These are phyloP conservation scores for Poicephalus meyeri DNA, from an alignment of 2,113 vertebrate genomes.

Conservation along the genomic window DNA sequence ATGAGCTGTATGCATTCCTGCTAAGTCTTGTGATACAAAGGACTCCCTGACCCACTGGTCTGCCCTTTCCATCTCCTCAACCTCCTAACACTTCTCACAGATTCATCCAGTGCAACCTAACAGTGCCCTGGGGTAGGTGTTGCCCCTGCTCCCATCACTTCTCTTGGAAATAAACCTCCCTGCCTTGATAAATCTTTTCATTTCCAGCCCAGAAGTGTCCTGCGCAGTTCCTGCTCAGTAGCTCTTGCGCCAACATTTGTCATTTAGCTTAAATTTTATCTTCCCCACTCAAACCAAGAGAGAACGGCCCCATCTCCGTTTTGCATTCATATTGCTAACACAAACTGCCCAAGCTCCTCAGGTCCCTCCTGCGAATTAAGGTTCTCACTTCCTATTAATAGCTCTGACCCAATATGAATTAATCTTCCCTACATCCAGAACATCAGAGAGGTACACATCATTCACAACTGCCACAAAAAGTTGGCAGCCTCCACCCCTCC, in stretches of 20 bases:
- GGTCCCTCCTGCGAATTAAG: neutral
- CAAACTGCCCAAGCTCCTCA: neutral
- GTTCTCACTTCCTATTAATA: rapidly evolving
- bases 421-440: neutral
- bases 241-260: neutral
- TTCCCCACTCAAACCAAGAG: neutral
- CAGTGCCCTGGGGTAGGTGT: neutral
- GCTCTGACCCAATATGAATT: neutral
- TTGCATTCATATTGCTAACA: neutral
- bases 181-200: neutral
- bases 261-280: neutral
- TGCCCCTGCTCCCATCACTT: neutral
- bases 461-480: neutral
- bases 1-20: rapidly evolving
- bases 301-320: neutral
- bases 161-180: neutral
- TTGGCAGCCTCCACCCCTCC: neutral
- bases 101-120: neutral
- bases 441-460: neutral
- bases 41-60: neutral
- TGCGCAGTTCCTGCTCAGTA: neutral
- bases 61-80: neutral
- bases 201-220: neutral
- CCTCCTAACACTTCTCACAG: neutral
- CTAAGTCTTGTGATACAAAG: neutral